Base-by-base conservation (phyloP, 2,797 vertebrate genomes). In the Gephyroberyx darwinii region DNA sequence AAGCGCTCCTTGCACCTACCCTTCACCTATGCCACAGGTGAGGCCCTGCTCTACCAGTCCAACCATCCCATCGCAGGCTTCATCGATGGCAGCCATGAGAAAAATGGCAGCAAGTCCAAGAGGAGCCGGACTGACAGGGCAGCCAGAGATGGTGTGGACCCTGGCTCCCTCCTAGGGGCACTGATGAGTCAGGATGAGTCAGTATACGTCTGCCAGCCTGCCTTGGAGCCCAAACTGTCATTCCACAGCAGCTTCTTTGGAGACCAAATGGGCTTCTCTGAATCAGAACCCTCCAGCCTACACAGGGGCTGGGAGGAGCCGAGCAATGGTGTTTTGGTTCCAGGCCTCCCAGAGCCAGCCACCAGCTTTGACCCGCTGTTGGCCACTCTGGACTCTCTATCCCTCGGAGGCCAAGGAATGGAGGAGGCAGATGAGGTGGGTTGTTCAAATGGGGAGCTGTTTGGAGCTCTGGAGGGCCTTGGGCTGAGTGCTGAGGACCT, bases 11-110 rank as follows among this genome's bases (percentile, higher is more conserved):
- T 94, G 86, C 92, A 94, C 65, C 90, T 95, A 17, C 95, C 95
- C 2, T 95, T 96, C 60, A 95, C 91, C 52, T 95, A 93, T 30
- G 90, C 93, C 22, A 95, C 94, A 0, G 95, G 95, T 1, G 95
- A 96, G 78, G 95, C 94, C 14, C 81, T 96, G 65, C 86, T 95
- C 12, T 95, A 96, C 88, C 93, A 95, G 89, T 93, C 85, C 14
- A 61, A 90, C 84, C 91, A 90, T 66, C 92, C 94, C 65, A 86
- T 92, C 3, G 89, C 82, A 0, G 90, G 87, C 61, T 93, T 90
- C 43, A 77, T 72, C 5, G 91, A 93, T 5, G 84, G 80, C 39
- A 35, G 72, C 62, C 79, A 82, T 41, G 90, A 90, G 56, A 95
- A 90, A 50, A 86, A 83, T n/a, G 53, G 86, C 60, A 83, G 74